Evolutionary conservation across 2,888 invertebrate genomes (phyloP), one percentile per base, ranked within the genome.

Genomic region (Protophormia terraenovae): DNA sequence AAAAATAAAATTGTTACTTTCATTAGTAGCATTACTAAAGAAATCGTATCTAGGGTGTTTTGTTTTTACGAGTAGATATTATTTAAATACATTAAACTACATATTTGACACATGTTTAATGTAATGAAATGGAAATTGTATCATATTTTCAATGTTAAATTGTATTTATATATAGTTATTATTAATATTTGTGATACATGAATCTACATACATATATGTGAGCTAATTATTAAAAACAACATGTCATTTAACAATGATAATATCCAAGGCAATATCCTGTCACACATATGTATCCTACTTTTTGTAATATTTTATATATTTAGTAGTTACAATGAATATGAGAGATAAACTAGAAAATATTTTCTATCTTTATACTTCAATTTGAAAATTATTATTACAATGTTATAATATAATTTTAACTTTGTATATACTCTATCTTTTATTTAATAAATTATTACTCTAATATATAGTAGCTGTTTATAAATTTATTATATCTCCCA

Each of bases 1-100:
- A 80, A 73, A 50, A 66, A 66, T 50, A 60, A 50, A 19, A 78
- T 55, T 66, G 27, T 50, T 32, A 35, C 45, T 16, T 55, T 45
- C 53, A 50, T 62, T n/a, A 62, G 12, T 19, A 16, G 3, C 35
- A 27, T 60, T 67, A 38, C 38, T 41, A n/a, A 41, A 41, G 14
- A 41, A 41, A 41, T n/a, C 12, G 3, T 29, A 19, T 58, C 45
- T 45, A 19, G 2, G 12, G 3, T 60, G 6, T 72, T 60, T 29
- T 60, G 45, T 22, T 45, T 72, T 45, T 35, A 35, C 3, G 69
- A 35, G n/a, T 53, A n/a, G n/a, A n/a, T n/a, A 3, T 29, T 53
- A 35, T 53, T 29, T 32, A 6, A 10, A 32, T 22, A 12, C 32
- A 16, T 50, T 19, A 29, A 32, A 24, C 27, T 47, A 16, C n/a